Evolutionary conservation across 2,797 vertebrate species (phyloP).

Genomic region (Anniella stebbinsi): DNA sequence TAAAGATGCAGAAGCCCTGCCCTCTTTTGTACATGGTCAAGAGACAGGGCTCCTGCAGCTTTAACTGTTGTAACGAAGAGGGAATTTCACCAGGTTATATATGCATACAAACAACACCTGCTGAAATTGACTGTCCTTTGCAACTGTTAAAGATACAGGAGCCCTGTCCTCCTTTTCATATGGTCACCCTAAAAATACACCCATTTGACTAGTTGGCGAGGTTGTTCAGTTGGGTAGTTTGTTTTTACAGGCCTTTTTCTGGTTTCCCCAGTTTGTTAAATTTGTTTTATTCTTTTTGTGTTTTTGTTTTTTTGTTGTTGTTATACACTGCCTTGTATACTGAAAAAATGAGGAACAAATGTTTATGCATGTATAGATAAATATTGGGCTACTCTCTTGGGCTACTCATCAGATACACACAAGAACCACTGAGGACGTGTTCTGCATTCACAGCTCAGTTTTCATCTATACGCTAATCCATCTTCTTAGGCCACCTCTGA

Average conservation of each 20-base stretch:
- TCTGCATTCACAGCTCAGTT: conserved; percentile 60
- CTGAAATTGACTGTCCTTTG: too few relatives aligned
- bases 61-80: too few relatives aligned
- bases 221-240: not conserved
- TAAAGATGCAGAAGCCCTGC: too few relatives aligned
- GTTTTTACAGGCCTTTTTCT: not conserved
- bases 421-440: not conserved
- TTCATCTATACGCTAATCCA: conserved; percentile 50
- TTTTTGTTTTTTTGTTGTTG: too few relatives aligned
- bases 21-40: too few relatives aligned
- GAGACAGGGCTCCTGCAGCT: too few relatives aligned
- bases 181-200: too few relatives aligned
- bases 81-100: too few relatives aligned
- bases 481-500: conserved; percentile 50
- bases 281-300: not conserved
- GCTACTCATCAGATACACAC: not conserved
- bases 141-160: too few relatives aligned
- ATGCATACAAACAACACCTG: too few relatives aligned
- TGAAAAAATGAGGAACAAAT: not conserved
- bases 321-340: not conserved
- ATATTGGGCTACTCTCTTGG: not conserved
- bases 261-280: not conserved
- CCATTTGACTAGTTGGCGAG: not conserved
- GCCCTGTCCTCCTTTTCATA: too few relatives aligned
- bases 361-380: not conserved